These are phyloP conservation scores for Crypturellus tataupa DNA, from an alignment of 2,797 vertebrate species.

Conservation along the genomic window DNA sequence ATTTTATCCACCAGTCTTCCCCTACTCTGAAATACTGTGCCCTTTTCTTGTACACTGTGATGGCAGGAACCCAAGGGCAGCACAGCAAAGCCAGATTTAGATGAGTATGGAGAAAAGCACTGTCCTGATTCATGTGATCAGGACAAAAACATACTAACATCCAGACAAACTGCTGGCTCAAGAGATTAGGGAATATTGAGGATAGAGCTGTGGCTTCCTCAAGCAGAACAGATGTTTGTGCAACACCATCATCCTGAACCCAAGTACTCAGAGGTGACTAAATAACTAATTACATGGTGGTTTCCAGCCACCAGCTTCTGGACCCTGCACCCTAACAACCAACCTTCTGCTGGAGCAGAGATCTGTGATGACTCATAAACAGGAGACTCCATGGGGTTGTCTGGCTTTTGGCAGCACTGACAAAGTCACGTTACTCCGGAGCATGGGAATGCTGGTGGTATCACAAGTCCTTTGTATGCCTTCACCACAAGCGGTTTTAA, in stretches of 20 bases:
- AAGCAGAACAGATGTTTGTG: neutral
- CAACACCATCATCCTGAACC: neutral
- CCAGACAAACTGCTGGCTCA: neutral
- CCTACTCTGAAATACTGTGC: constrained; percentile 3
- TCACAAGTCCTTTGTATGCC: neutral
- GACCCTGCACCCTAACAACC: neutral
- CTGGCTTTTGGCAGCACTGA: neutral
- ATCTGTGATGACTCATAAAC: neutral
- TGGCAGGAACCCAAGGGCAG: neutral
- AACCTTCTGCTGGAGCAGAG: neutral
- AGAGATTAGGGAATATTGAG: neutral
- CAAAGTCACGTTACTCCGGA: neutral
- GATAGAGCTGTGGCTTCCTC: neutral
- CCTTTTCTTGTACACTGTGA: neutral
- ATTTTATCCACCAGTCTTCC: neutral
- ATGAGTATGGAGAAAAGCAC: neutral
- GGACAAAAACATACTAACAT: neutral
- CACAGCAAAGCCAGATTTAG: neutral
- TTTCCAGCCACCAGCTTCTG: neutral
- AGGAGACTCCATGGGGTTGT: neutral
- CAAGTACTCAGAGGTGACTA: neutral
- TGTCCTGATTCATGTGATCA: neutral
- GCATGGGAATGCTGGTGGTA: neutral
- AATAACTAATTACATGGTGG: neutral
- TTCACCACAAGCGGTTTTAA: neutral